A percentile compares a stretch with the other conserved stretches of the same genome.
Evolutionary conservation across 1,140 invertebrate genomes (phyloP).

Genomic region (Heterodera carotae): DNA sequence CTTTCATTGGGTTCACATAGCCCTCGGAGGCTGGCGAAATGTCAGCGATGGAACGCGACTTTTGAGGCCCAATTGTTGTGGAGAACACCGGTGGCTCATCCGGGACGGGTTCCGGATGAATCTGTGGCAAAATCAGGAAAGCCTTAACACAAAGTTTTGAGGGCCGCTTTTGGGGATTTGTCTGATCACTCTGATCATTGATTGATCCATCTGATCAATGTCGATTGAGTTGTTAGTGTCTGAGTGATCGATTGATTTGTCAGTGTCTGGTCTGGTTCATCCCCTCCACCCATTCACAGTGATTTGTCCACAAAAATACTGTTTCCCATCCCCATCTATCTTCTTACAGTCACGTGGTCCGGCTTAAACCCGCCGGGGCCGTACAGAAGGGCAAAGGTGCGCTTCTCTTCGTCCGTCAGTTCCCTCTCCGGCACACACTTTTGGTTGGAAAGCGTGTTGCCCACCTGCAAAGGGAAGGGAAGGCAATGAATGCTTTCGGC

Average conservation of each 20-base stretch:
- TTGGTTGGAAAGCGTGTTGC: slow-evolving; percentile 64
- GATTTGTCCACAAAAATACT: no score
- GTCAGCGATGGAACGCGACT: background rate
- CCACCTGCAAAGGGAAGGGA: slow-evolving; percentile 57
- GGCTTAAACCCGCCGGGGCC: slow-evolving; percentile 56
- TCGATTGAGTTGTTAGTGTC: no score
- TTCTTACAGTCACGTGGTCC: slow-evolving; percentile 47
- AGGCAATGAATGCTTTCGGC: slow-evolving; percentile 21
- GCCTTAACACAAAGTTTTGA: no score
- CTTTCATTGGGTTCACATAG: slow-evolving; percentile 27
- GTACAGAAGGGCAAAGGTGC: slow-evolving; percentile 50
- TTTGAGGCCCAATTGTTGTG: slow-evolving; percentile 49
- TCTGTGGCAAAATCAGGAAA: slow-evolving; percentile 25
- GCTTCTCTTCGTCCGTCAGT: slow-evolving; percentile 48
- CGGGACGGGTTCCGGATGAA: slow-evolving; percentile 35
- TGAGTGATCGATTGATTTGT: no score
- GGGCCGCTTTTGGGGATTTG: no score
- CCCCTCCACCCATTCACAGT: no score
- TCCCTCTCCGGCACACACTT: slow-evolving; percentile 42
- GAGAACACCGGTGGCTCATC: slow-evolving; percentile 58
- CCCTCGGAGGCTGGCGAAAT: slow-evolving; percentile 30
- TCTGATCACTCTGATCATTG: background rate
- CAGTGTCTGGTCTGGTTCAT: no score
- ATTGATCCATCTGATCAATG: background rate
- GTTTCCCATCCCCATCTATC: background rate